Evolutionary conservation across 2,797 vertebrate genomes (phyloP), one percentile per base, ranked within the genome.

Genomic region (Cirrhinus molitorella): DNA sequence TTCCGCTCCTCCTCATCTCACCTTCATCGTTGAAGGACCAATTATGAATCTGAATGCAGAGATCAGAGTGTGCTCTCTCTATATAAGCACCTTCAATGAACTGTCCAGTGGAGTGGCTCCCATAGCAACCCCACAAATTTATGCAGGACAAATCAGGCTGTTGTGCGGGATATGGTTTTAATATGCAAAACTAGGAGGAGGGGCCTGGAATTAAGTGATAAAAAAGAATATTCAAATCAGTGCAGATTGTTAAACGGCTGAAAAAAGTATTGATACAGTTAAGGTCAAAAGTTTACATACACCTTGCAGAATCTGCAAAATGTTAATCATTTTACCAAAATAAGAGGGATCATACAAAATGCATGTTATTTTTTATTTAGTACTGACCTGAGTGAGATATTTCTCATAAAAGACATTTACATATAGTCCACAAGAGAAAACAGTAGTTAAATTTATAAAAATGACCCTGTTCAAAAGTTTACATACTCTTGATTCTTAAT

Each of bases 41-140:
- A 93, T 94, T 94, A 94, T 75, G 83, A 86, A 86, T 78, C 14
- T 74, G 90, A 92, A 91, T 91, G 86, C 9, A 4, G 85, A 92
- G 91, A 91, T 88, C 85, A 77, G 81, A 88, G 79, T 83, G 84
- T 87, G 88, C 82, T 81, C 66, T 85, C 83, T 88, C 88, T 68
- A 75, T 59, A 25, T 23, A 80, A 83, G 63, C 45, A 16, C 31
- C 80, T 85, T 79, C 71, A 67, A 40, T n/a, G 16, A 61, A 45
- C 21, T 6, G 57, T 47, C 79, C 57, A 11, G 19, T 28, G 16
- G 25, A 68, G n/a, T 55, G 57, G 70, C 87, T 87, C 17, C 88
- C 61, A 66, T 66, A 63, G 81, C 63, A 84, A 87, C 85, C n/a
- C 73, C 49, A 57, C 63, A 73, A 83, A 75, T 72, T 71, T 53